These are phyloP conservation scores for Notolabrus celidotus DNA, from an alignment of 2,797 vertebrate genomes.

Conservation along the genomic window DNA sequence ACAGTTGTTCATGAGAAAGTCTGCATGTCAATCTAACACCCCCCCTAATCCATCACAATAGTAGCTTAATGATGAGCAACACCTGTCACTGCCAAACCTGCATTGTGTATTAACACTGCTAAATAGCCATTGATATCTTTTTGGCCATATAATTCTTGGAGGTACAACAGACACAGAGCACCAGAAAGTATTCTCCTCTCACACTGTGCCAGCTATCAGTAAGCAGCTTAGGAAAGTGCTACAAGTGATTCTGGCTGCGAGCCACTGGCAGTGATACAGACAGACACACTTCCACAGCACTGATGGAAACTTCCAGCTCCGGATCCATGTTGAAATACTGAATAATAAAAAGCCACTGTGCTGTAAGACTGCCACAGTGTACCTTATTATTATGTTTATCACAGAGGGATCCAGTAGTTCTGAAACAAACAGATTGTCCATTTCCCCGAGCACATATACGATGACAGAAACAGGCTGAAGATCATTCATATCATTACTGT, in stretches of 20 bases:
- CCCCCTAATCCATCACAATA: background rate
- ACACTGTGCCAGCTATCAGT: conserved; percentile 49
- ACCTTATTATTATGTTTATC: conserved; percentile 6
- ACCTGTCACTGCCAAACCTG: conserved; percentile 1
- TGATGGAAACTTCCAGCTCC: conserved; percentile 40
- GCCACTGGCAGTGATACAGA: conserved; percentile 52
- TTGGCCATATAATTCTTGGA: conserved; percentile 25
- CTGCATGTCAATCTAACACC: background rate
- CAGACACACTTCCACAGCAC: conserved; percentile 26
- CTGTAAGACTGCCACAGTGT: background rate
- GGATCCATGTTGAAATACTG: conserved; percentile 9
- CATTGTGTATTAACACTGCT: conserved; percentile 19
- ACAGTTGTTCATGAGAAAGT: no score
- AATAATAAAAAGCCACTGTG: background rate
- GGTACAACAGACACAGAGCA: conserved; percentile 36
- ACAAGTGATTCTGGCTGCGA: conserved; percentile 59
- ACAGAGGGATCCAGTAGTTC: background rate
- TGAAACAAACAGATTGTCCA: background rate
- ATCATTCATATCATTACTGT: no score
- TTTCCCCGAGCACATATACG: background rate
- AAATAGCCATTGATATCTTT: conserved; percentile 29
- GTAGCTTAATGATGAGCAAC: background rate
- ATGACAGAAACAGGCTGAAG: no score
- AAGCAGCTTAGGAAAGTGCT: conserved; percentile 52
- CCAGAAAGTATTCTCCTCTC: conserved; percentile 27